phyloP scores from a whole-genome alignment of 2,888 invertebrate species.

The Dexiosoma caninum region DNA sequence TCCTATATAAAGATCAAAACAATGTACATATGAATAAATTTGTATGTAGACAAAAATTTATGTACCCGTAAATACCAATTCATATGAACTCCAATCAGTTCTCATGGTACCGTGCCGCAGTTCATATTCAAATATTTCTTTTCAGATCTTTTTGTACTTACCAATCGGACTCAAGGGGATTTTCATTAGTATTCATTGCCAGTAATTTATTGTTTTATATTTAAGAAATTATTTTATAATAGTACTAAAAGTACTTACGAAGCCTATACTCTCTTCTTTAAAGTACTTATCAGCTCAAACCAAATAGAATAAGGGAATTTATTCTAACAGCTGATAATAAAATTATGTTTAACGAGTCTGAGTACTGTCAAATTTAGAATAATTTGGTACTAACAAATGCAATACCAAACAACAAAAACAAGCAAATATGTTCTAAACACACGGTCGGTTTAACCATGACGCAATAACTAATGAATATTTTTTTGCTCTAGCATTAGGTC shows the following conservation, averaged over 20 bases:
- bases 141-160: constrained; percentile 57
- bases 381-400: neutral
- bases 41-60: neutral
- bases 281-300: constrained; percentile 53
- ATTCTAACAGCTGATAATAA: neutral
- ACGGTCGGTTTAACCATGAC: neutral
- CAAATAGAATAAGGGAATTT: neutral
- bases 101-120: neutral
- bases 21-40: neutral
- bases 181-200: constrained; percentile 72
- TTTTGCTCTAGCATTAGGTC: too few relatives aligned
- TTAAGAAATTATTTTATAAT: neutral
- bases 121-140: neutral
- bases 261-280: neutral
- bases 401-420: too few relatives aligned
- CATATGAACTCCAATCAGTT: neutral
- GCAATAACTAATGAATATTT: neutral
- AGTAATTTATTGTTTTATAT: neutral
- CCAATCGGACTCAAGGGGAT: constrained; percentile 74
- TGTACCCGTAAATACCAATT: neutral
- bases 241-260: constrained; percentile 47
- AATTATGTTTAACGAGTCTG: neutral
- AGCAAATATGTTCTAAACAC: too few relatives aligned
- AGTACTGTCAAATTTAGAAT: neutral
- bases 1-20: constrained; percentile 66